Conservation (phyloP, 2,113 vertebrate species). For the Suncus etruscus region DNA sequence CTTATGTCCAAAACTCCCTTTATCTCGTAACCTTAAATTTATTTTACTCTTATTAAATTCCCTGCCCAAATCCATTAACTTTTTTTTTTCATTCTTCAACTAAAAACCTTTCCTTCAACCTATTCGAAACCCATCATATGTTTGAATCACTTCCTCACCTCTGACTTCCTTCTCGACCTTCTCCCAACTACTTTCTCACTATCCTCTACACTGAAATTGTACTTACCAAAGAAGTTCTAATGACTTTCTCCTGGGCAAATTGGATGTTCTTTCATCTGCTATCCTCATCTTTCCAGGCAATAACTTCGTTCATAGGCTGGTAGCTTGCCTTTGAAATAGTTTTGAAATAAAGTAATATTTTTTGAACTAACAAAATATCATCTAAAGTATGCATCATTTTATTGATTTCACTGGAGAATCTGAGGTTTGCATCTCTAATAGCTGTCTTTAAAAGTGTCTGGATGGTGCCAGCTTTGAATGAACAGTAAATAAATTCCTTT, state of each 20-base stretch:
- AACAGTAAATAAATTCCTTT: constrained; percentile 10
- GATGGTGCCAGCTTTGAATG: constrained; percentile 15
- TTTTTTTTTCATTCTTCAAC: constrained; percentile 57
- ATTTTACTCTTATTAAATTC: constrained; percentile 54
- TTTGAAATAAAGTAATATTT: constrained; percentile 59
- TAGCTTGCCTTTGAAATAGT: constrained; percentile 64
- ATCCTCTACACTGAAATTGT: constrained; percentile 47
- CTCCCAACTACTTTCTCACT: constrained; percentile 34
- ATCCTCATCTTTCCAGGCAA: constrained; percentile 58
- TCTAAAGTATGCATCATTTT: constrained; percentile 33
- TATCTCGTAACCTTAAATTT: constrained; percentile 61
- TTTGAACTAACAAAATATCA: background rate
- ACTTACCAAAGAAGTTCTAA: constrained; percentile 65
- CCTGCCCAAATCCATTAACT: constrained; percentile 56
- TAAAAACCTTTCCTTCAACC: constrained; percentile 56
- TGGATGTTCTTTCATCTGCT: constrained; percentile 62
- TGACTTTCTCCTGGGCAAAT: constrained; percentile 70
- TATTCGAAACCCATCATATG: constrained; percentile 49
- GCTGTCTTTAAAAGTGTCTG: constrained; percentile 11
- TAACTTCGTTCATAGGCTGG: constrained; percentile 33
- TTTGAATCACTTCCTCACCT: constrained; percentile 65
- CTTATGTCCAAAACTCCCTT: constrained; percentile 42
- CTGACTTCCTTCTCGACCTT: constrained; percentile 65
- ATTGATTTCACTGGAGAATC: constrained; percentile 41
- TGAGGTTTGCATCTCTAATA: constrained; percentile 21